Percentiles rank a stretch among this genome's conserved stretches.
Conservation (phyloP, 2,113 vertebrate species). For the Nibea coibor region DNA sequence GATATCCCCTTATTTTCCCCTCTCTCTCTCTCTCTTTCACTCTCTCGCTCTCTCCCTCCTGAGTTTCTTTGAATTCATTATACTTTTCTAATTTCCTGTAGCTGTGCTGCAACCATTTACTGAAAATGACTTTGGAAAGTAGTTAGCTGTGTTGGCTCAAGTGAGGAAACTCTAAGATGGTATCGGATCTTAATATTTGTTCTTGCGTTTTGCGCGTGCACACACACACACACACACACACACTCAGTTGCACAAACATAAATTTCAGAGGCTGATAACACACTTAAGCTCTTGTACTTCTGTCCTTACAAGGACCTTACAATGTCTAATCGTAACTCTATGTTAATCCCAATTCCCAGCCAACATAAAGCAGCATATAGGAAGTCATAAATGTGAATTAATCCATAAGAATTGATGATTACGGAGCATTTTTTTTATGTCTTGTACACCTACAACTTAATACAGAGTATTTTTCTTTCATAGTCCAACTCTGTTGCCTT, state of each 20-base stretch:
- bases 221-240: not conserved
- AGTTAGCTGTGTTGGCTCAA: constrained; percentile 59
- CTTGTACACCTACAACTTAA: not conserved
- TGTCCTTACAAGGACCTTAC: not conserved
- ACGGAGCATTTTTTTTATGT: not conserved
- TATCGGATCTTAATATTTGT: constrained; percentile 63
- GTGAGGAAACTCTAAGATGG: constrained; percentile 47
- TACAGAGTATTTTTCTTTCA: not conserved
- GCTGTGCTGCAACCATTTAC: constrained; percentile 67
- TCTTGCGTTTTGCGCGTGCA: constrained; percentile 15
- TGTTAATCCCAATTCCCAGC: not conserved
- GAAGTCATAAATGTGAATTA: not conserved
- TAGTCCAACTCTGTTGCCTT: not conserved
- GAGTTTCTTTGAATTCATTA: constrained; percentile 65
- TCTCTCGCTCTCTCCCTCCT: constrained; percentile 8
- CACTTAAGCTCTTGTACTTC: not conserved
- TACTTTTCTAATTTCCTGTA: constrained; percentile 75
- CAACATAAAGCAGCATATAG: not conserved
- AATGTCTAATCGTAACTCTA: not conserved
- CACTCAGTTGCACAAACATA: constrained; percentile 28
- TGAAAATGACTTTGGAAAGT: constrained; percentile 73
- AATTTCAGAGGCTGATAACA: not conserved
- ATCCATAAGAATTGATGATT: not conserved
- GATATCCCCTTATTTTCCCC: not conserved
- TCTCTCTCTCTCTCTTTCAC: constrained; percentile 1